Conservation (phyloP, 2,113 vertebrate genomes). For the Ariopsis seemanni region DNA sequence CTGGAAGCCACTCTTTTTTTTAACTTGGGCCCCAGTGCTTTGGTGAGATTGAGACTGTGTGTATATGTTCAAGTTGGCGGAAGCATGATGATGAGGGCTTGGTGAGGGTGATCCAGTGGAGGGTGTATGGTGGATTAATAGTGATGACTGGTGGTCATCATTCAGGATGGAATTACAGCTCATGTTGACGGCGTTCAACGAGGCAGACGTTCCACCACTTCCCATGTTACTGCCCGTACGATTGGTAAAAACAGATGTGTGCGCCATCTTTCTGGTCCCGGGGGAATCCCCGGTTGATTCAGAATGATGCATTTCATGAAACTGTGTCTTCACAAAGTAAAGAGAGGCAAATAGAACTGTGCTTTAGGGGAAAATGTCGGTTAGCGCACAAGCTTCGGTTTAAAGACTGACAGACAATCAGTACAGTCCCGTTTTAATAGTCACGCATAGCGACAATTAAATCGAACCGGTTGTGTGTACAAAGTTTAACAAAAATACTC, state of each 20-base stretch:
- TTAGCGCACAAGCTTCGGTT: background rate
- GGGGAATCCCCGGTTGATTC: constrained; percentile 82
- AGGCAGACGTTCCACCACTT: constrained; percentile 63
- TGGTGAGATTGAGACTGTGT: constrained; percentile 77
- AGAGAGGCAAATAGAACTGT: background rate
- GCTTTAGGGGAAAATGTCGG: background rate
- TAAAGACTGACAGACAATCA: constrained; percentile 6
- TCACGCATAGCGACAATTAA: background rate
- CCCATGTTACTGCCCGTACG: constrained; percentile 79
- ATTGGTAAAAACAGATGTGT: constrained; percentile 78
- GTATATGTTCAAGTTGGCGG: constrained; percentile 78
- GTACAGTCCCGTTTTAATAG: constrained; percentile 28
- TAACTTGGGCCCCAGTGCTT: constrained; percentile 82
- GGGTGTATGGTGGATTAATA: constrained; percentile 67
- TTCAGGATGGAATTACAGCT: constrained; percentile 66
- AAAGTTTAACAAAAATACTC: background rate
- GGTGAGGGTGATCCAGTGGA: constrained; percentile 76
- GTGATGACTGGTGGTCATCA: constrained; percentile 69
- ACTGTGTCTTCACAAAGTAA: background rate
- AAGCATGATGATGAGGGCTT: constrained; percentile 77
- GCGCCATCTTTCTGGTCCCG: constrained; percentile 85
- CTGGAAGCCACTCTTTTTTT: constrained; percentile 98
- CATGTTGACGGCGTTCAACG: constrained; percentile 57
- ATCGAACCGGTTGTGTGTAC: background rate
- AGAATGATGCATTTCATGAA: constrained; percentile 86